Evolutionary conservation across 2,888 invertebrate species (phyloP), one percentile per base, ranked within the genome.

Genomic region (Eulithis testata): DNA sequence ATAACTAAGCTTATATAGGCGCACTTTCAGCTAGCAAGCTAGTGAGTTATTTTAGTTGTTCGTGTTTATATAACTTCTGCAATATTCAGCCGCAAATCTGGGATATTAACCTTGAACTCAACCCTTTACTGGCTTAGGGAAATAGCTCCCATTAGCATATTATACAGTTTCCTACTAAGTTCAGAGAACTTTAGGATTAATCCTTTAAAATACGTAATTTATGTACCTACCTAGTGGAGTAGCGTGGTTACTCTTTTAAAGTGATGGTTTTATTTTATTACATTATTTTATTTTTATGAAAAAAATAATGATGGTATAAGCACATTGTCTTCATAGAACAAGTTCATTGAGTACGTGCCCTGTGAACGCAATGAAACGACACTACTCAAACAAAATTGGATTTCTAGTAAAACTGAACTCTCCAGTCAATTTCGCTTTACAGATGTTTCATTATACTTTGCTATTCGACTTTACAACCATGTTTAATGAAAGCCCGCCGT

Each of bases 91-190:
- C 51, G 52, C 60, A 52, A 56, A 53, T 53, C 62, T 58, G 58
- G 45, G 40, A 53, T 47, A 61, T 66, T 62, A 66, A 66, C 66
- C 67, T 67, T 67, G 67, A 67, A 67, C 63, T 59, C 52, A 49
- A 36, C 44, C 60, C 60, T 47, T 53, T 57, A 57, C 62, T 43
- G 50, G 55, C 57, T 61, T 54, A 62, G 49, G 52, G 59, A 53
- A 65, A 61, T 59, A 64, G 37, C 60, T 54, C 63, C 60, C 66
- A 71, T 71, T 71, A 70, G 68, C 71, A 71, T 73, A 71, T 67
- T 66, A 68, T 62, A 62, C 62, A 67, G 59, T 69, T 65, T 50
- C 55, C 64, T 58, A 64, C 57, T 62, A 58, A 71, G 68, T 65
- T 60, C 43, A 14, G 14, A 21, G 21, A 65, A 14, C 63, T 69